These are phyloP conservation scores for Campylomormyrus numenius DNA, from an alignment of 2,113 vertebrate genomes.

Conservation along the genomic window DNA sequence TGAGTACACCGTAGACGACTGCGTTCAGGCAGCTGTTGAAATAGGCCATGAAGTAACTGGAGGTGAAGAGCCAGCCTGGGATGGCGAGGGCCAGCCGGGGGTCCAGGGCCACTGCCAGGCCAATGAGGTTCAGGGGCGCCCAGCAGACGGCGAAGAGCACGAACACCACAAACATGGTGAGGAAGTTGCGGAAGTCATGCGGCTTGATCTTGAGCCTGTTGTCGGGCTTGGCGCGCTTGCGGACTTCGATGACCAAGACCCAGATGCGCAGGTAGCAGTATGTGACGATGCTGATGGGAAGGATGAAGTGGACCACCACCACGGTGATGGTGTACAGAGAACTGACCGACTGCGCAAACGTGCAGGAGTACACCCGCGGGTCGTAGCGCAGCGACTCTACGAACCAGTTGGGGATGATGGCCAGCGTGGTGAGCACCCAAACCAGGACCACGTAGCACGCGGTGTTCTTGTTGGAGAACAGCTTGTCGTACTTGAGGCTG, in stretches of 20 bases:
- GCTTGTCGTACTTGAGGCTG: constrained; percentile 63
- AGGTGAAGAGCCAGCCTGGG: constrained; percentile 69
- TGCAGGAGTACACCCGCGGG: constrained; percentile 69
- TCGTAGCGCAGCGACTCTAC: constrained; percentile 71
- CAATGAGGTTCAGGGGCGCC: constrained; percentile 72
- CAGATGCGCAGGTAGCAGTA: constrained; percentile 76
- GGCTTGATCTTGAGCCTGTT: constrained; percentile 60
- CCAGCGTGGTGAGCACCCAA: constrained; percentile 64
- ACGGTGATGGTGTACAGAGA: constrained; percentile 67
- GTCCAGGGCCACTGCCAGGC: constrained; percentile 64
- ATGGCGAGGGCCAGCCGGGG: constrained; percentile 56
- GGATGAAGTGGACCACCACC: constrained; percentile 70
- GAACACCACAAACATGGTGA: constrained; percentile 75
- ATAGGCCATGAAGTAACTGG: constrained; percentile 76
- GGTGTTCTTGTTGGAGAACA: constrained; percentile 69
- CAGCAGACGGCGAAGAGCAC: constrained; percentile 75
- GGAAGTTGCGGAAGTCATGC: constrained; percentile 69
- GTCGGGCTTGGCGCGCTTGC: constrained; percentile 62
- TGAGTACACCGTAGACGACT: constrained; percentile 68
- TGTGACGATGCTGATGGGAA: constrained; percentile 67
- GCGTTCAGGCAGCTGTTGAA: constrained; percentile 78
- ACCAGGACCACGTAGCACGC: constrained; percentile 64
- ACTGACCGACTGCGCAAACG: constrained; percentile 71
- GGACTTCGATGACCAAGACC: constrained; percentile 65
- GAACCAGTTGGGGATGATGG: constrained; percentile 70